Evolutionary conservation across 2,797 vertebrate species (phyloP).

Genomic region (Mus spretus): DNA sequence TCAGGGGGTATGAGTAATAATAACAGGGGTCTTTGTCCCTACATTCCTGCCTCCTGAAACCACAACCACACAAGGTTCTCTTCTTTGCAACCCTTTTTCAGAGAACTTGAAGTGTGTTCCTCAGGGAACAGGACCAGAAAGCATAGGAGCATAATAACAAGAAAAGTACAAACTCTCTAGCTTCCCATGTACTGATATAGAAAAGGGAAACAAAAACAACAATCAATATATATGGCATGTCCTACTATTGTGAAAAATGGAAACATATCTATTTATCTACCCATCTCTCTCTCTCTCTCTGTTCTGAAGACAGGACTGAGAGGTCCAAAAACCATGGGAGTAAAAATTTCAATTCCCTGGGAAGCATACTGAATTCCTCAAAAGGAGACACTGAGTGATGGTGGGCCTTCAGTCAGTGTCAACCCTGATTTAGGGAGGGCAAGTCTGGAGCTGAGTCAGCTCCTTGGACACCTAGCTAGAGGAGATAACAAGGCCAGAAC

Average conservation of each 20-base stretch:
- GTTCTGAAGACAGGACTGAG: background rate
- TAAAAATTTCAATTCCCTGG: background rate
- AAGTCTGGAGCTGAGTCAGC: background rate
- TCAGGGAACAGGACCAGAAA: background rate
- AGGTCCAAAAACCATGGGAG: background rate
- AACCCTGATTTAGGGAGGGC: background rate
- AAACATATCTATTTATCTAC: background rate
- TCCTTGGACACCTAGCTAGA: background rate
- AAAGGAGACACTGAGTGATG: background rate
- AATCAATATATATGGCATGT: background rate
- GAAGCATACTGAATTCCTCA: background rate
- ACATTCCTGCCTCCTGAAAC: background rate
- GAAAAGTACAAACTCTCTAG: background rate
- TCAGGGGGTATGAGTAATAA: background rate
- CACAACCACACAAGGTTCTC: background rate
- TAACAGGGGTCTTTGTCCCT: background rate
- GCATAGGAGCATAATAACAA: background rate
- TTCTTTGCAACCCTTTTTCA: slow-evolving; percentile 5
- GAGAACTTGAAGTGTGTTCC: background rate
- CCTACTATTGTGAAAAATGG: background rate
- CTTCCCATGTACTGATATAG: background rate
- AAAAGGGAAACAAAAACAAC: background rate
- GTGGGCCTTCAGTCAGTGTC: background rate
- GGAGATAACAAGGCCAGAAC: background rate
- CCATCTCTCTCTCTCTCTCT: background rate